Conservation (phyloP, 1,140 invertebrate genomes). For the Solenopsis invicta region DNA sequence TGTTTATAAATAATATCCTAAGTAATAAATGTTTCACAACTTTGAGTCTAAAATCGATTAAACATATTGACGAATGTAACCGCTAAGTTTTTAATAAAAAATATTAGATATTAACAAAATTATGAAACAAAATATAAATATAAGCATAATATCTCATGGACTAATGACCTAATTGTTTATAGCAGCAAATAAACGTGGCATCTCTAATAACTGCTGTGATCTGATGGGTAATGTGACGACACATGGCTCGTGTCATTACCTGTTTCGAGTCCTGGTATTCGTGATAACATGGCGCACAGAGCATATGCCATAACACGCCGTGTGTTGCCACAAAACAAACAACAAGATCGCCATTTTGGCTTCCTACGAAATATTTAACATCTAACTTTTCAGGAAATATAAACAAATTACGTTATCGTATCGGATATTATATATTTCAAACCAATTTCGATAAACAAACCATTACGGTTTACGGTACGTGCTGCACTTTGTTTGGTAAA, state of each 20-base stretch:
- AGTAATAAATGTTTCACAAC: too few species aligned
- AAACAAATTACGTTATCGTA: background rate
- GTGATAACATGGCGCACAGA: background rate
- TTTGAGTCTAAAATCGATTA: too few species aligned
- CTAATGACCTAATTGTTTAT: background rate
- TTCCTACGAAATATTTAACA: background rate
- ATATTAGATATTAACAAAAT: too few species aligned
- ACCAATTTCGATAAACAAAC: background rate
- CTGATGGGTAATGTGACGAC: background rate
- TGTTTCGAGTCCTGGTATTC: background rate
- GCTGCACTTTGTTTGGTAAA: background rate
- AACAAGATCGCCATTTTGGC: background rate
- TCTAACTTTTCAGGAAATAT: conserved; percentile 13
- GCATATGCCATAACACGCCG: background rate
- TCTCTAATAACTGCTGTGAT: background rate
- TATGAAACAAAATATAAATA: too few species aligned
- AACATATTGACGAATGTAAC: too few species aligned
- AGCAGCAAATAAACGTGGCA: background rate
- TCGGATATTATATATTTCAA: background rate
- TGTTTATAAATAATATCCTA: too few species aligned
- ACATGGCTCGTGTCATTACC: background rate
- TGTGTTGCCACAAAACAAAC: background rate
- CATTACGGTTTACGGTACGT: background rate
- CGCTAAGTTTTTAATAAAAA: too few species aligned
- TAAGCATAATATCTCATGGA: background rate